Evolutionary conservation across 2,113 vertebrate species (phyloP).

Genomic region (Aleadryas rufinucha): DNA sequence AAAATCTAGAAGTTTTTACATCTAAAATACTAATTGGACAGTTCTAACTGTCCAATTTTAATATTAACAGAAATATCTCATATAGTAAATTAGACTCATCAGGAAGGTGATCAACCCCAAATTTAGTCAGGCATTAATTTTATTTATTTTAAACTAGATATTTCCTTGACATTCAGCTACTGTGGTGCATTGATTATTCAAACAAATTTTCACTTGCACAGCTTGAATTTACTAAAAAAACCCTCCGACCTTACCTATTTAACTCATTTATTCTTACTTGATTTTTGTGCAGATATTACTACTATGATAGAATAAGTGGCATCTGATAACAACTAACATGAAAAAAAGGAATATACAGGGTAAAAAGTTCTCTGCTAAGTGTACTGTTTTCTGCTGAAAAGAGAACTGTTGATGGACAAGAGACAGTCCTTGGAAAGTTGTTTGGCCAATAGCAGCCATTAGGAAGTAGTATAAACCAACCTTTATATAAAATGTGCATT

Average conservation of each 20-base stretch:
- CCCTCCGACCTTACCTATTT: not conserved
- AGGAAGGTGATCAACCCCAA: slow-evolving; percentile 45
- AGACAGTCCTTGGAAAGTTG: slow-evolving; percentile 63
- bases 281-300: not conserved
- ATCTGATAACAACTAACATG: slow-evolving; percentile 21
- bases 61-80: not conserved
- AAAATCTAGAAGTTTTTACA: not conserved
- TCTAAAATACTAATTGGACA: not conserved
- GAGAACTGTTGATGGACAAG: slow-evolving; percentile 71
- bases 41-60: not conserved
- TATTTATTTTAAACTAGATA: slow-evolving; percentile 53
- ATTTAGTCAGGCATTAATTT: slow-evolving; percentile 30
- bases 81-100: slow-evolving; percentile 30
- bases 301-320: not conserved
- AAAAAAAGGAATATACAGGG: slow-evolving; percentile 30
- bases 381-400: slow-evolving; percentile 46
- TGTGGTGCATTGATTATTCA: slow-evolving; percentile 28
- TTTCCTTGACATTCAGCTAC: slow-evolving; percentile 31
- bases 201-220: slow-evolving; percentile 15
- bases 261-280: not conserved
- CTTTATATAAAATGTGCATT: slow-evolving; percentile 60
- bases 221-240: not conserved
- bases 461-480: slow-evolving; percentile 58
- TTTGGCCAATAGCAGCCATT: slow-evolving; percentile 64
- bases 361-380: slow-evolving; percentile 42